phyloP scores from a whole-genome alignment of 2,888 invertebrate genomes.

The Lamellibrachia satsuma region DNA sequence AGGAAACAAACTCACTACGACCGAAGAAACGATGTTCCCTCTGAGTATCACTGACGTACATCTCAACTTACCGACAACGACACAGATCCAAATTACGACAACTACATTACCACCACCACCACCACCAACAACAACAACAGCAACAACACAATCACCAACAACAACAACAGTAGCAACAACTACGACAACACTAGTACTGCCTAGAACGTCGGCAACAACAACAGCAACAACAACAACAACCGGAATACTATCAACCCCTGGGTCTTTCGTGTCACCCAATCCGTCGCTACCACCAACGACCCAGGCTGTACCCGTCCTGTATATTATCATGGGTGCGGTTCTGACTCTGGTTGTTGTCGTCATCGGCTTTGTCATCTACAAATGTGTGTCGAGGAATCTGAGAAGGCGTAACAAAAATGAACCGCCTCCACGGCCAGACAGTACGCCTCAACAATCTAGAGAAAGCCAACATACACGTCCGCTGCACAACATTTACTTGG shows the following conservation, averaged over 20 bases:
- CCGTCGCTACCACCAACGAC: slow-evolving; percentile 14
- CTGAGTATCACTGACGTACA: background rate
- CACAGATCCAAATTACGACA: background rate
- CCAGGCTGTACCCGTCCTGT: slow-evolving; percentile 20
- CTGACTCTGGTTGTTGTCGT: background rate
- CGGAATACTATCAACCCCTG: background rate
- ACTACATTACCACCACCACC: too few species aligned
- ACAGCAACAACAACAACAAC: background rate
- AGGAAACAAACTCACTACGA: background rate
- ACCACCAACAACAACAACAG: too few species aligned
- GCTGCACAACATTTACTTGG: background rate
- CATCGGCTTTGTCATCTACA: slow-evolving; percentile 19
- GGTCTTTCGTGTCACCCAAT: background rate
- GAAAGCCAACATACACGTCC: background rate
- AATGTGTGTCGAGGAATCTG: background rate
- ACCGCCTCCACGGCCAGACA: background rate
- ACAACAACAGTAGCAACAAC: background rate
- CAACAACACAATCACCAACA: background rate
- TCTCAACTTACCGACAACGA: background rate
- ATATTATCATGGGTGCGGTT: background rate
- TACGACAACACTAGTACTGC: background rate
- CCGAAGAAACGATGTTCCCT: background rate
- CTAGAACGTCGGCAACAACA: background rate
- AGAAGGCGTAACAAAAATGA: background rate
- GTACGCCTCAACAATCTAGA: background rate